Percentiles rank a stretch among this genome's conserved stretches.
Conservation (phyloP, 2,797 vertebrate genomes). For the Aldrovandia affinis region DNA sequence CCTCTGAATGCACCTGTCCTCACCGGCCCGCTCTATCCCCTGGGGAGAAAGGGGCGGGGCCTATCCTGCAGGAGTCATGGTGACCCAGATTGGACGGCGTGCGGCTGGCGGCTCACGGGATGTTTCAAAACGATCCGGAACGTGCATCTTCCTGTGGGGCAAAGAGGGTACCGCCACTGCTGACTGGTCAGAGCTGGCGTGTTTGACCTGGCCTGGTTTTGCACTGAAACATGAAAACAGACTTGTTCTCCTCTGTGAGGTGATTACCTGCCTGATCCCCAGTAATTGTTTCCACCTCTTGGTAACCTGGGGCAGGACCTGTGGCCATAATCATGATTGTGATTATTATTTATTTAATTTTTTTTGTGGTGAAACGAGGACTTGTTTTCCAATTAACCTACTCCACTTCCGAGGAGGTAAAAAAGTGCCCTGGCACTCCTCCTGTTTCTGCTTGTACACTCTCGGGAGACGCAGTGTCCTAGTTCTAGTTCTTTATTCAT, state of each 20-base stretch:
- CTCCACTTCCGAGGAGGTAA: constrained; percentile 69
- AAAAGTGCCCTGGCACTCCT: constrained; percentile 56
- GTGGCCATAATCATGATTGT: constrained; percentile 40
- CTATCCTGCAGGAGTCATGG: background rate
- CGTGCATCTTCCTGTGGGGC: background rate
- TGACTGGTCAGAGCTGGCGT: background rate
- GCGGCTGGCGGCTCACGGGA: background rate
- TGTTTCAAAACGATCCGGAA: no score
- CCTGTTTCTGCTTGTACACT: constrained; percentile 25
- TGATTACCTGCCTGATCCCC: background rate
- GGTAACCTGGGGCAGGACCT: constrained; percentile 2
- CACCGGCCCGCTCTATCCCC: background rate
- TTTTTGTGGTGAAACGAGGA: constrained; percentile 46
- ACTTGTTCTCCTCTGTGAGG: constrained; percentile 7
- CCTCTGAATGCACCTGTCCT: background rate
- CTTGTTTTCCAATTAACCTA: constrained; percentile 73
- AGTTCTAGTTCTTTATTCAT: constrained; percentile 25
- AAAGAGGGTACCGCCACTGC: background rate
- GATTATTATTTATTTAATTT: constrained; percentile 35
- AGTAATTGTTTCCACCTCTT: constrained; percentile 4
- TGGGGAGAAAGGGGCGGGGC: background rate
- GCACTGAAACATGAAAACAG: background rate
- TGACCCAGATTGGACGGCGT: constrained; percentile 9
- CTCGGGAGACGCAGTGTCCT: constrained; percentile 46
- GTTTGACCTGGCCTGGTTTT: background rate